Conservation (phyloP, 2,113 vertebrate species). For the Brevimyrus niger region DNA sequence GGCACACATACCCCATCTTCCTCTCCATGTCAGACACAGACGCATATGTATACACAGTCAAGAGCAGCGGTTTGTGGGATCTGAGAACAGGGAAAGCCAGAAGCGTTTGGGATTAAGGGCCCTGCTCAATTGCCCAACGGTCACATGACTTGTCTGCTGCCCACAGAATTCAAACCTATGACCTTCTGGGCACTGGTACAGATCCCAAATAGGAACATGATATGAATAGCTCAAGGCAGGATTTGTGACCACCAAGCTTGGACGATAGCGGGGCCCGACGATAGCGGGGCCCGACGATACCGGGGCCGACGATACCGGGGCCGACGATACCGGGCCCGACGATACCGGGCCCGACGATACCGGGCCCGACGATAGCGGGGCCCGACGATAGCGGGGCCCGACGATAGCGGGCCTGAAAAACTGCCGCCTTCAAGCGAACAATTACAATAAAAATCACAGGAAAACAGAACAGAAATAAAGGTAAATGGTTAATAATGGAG, state of each 20-base stretch:
- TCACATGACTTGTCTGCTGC: neutral
- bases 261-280: neutral
- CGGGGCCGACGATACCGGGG: too few relatives aligned
- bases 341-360: too few relatives aligned
- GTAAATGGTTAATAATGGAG: neutral
- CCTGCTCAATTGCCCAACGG: neutral
- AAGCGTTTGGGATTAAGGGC: neutral
- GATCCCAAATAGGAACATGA: too few relatives aligned
- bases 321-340: too few relatives aligned
- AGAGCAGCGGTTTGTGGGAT: neutral
- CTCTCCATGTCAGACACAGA: neutral
- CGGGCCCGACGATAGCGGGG: neutral
- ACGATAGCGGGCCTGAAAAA: too few relatives aligned
- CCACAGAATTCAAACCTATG: neutral
- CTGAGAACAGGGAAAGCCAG: neutral
- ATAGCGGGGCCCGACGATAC: too few relatives aligned
- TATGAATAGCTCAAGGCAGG: neutral
- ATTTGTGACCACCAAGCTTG: neutral
- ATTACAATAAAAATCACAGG: neutral
- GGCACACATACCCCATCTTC: neutral
- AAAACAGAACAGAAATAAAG: neutral
- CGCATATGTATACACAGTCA: neutral
- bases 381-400: too few relatives aligned
- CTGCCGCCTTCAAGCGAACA: neutral
- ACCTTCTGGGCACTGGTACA: neutral